Conservation (phyloP, 2,113 vertebrate genomes). For the Zosterops borbonicus region DNA sequence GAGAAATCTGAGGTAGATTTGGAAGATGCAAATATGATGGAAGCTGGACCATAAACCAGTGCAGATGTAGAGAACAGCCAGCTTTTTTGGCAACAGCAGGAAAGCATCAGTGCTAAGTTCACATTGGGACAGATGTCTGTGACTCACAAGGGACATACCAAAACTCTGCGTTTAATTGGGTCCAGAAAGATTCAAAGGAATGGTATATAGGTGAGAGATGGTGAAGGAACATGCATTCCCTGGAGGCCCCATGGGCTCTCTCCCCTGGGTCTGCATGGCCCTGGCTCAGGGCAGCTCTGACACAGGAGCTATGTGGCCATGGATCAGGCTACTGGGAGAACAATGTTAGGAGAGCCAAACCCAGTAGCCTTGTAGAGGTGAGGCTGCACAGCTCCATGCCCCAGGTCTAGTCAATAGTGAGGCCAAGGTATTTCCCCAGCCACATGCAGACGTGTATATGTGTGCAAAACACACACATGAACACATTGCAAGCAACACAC, state of each 20-base stretch:
- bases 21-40: neutral
- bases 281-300: neutral
- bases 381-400: neutral
- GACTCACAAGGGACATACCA: neutral
- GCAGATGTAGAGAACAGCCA: neutral
- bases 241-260: rapidly evolving
- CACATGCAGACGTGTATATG: rapidly evolving
- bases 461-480: neutral
- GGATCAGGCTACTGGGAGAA: rapidly evolving
- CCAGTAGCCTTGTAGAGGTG: neutral
- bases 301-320: rapidly evolving
- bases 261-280: neutral
- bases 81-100: neutral
- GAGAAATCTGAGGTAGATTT: neutral
- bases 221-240: rapidly evolving
- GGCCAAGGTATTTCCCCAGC: neutral
- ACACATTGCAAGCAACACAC: neutral
- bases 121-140: neutral
- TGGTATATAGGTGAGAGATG: neutral
- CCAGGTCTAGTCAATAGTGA: neutral
- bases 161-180: neutral
- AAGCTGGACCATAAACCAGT: neutral
- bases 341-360: neutral
- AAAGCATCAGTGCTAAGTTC: neutral
- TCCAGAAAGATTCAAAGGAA: neutral